Percentiles rank a stretch among this genome's conserved stretches.
Evolutionary conservation across 2,797 vertebrate genomes (phyloP).

Genomic region (Petrocephalus sullivani): DNA sequence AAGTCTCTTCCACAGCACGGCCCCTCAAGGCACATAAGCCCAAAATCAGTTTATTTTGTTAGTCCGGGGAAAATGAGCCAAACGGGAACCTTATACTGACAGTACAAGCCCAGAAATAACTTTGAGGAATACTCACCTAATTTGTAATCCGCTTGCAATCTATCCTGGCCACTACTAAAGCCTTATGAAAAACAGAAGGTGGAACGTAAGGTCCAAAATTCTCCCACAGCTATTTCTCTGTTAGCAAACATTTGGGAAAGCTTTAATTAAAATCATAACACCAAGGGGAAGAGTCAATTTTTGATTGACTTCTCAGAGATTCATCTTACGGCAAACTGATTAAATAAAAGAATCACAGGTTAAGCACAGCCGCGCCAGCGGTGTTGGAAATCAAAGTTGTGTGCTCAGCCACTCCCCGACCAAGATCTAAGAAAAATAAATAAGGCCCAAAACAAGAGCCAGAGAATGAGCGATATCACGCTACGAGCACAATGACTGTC

Average conservation of each 20-base stretch:
- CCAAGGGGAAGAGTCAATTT: neutral
- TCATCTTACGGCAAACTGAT: neutral
- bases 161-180: neutral
- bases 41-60: conserved; percentile 13
- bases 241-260: conserved; percentile 4
- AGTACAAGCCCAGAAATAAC: conserved; percentile 13
- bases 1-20: neutral
- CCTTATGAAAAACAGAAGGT: conserved; percentile 6
- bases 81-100: conserved; percentile 7
- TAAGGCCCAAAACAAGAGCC: neutral
- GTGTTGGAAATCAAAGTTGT: neutral
- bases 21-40: neutral
- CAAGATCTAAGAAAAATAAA: neutral
- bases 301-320: neutral
- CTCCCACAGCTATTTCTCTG: neutral
- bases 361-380: neutral
- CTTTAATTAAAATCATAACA: neutral
- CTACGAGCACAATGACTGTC: neutral
- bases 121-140: conserved; percentile 12
- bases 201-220: neutral
- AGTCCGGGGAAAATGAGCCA: conserved; percentile 7
- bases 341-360: neutral
- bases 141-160: conserved; percentile 16
- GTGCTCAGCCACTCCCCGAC: neutral
- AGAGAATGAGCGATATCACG: neutral